A percentile compares a stretch with the other conserved stretches of the same genome.
Evolutionary conservation across 2,113 vertebrate genomes (phyloP).

Genomic region (Potamarius usumacintae): DNA sequence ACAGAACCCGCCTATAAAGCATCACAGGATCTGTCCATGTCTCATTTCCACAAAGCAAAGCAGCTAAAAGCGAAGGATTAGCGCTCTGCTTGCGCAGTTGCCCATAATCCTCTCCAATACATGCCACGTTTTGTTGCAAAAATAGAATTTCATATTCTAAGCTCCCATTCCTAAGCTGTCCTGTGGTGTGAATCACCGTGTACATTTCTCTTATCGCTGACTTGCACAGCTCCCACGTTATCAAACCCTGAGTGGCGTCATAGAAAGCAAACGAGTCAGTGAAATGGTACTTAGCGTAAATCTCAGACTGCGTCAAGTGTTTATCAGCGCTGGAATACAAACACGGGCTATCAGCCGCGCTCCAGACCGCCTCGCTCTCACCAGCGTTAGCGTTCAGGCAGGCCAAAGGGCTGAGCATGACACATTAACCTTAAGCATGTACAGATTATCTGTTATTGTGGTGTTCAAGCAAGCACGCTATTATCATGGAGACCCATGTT

Average conservation of each 20-base stretch:
- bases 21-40: background rate
- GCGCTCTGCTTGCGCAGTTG: constrained; percentile 16
- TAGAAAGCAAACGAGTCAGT: constrained; percentile 21
- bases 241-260: constrained; percentile 27
- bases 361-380: background rate
- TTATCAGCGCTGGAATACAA: constrained; percentile 12
- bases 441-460: background rate
- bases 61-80: constrained; percentile 31
- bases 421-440: background rate
- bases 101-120: constrained; percentile 38
- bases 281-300: constrained; percentile 33
- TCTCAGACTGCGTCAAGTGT: constrained; percentile 26
- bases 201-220: constrained; percentile 18
- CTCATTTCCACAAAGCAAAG: constrained; percentile 2
- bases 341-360: background rate
- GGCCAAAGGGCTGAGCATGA: background rate
- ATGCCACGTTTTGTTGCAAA: constrained; percentile 36
- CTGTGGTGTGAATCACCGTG: constrained; percentile 12
- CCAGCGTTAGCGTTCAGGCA: background rate
- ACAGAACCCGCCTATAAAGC: background rate
- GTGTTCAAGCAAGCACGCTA: background rate
- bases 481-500: background rate
- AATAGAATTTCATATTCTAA: constrained; percentile 39
- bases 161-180: constrained; percentile 21
- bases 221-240: constrained; percentile 27